phyloP scores from a whole-genome alignment of 2,888 invertebrate species.

The Phortica okadai region DNA sequence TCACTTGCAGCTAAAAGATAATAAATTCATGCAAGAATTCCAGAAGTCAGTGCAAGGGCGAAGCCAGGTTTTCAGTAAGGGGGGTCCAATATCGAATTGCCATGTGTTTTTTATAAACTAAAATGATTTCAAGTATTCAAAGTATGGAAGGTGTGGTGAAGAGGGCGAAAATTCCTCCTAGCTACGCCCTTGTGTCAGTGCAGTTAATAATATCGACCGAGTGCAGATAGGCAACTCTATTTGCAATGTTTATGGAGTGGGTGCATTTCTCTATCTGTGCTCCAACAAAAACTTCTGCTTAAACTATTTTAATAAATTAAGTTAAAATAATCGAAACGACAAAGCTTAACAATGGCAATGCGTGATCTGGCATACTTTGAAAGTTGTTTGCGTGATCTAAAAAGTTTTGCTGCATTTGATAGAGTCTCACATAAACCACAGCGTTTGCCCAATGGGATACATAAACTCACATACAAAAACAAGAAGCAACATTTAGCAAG shows the following conservation, averaged over 20 bases:
- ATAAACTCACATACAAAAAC: conserved; percentile 1
- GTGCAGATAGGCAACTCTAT: too few relatives aligned
- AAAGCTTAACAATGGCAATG: conserved; percentile 39
- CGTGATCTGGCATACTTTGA: conserved; percentile 57
- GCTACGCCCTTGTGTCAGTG: background rate
- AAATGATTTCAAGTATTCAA: too few relatives aligned
- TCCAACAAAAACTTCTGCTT: background rate
- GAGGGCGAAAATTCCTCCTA: background rate
- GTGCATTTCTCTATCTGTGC: background rate
- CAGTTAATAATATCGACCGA: background rate
- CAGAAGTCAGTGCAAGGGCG: too few relatives aligned
- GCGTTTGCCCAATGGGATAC: conserved; percentile 29
- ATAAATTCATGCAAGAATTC: too few relatives aligned
- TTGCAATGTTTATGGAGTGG: background rate
- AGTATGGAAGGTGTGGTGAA: background rate
- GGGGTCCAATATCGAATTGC: too few relatives aligned
- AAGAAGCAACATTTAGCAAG: background rate
- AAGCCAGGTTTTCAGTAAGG: too few relatives aligned
- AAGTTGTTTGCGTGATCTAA: conserved; percentile 58
- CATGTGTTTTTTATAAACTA: too few relatives aligned
- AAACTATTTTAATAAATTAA: background rate
- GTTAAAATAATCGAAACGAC: background rate
- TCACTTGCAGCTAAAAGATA: too few relatives aligned
- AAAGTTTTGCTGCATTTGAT: conserved; percentile 41
- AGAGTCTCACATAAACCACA: conserved; percentile 17